Conservation (phyloP, 2,888 invertebrate genomes). For the Lysandra coridon region DNA sequence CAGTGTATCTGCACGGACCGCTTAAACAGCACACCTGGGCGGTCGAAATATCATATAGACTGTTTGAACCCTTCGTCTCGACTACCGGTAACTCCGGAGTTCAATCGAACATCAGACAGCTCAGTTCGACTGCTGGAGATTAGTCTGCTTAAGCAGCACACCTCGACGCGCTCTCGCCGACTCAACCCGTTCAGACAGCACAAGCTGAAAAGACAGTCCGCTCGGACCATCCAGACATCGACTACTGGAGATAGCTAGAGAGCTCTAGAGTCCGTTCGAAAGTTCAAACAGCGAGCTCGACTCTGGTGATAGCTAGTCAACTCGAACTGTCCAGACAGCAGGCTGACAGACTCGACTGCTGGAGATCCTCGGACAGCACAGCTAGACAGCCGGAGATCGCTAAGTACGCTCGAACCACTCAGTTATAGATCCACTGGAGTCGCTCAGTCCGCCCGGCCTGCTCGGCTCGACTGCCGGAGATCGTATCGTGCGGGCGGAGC, state of each 20-base stretch:
- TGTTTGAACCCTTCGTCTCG: no score
- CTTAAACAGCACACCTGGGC: not conserved
- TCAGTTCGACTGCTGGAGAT: not conserved
- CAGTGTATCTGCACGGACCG: no score
- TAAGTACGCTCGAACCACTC: not conserved
- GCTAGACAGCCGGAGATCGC: not conserved
- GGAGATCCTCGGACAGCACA: not conserved
- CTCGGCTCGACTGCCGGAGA: slow-evolving; percentile 66
- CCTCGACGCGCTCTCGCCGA: not conserved
- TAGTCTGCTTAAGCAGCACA: not conserved
- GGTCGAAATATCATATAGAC: not conserved
- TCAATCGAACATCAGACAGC: not conserved
- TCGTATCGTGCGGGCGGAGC: slow-evolving; percentile 76
- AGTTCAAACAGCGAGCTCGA: no score
- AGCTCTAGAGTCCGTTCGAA: no score
- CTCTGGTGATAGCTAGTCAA: not conserved
- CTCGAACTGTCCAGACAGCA: not conserved
- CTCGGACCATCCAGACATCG: no score
- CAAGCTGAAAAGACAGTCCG: no score
- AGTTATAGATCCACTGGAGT: not conserved
- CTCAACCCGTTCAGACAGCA: not conserved
- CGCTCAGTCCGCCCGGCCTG: slow-evolving; percentile 37
- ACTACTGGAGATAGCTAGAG: no score
- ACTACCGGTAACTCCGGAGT: no score
- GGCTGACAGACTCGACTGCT: not conserved